Evolutionary conservation across 1,140 invertebrate species (phyloP), one percentile per base, ranked within the genome.

Genomic region (Neodiprion lecontei): DNA sequence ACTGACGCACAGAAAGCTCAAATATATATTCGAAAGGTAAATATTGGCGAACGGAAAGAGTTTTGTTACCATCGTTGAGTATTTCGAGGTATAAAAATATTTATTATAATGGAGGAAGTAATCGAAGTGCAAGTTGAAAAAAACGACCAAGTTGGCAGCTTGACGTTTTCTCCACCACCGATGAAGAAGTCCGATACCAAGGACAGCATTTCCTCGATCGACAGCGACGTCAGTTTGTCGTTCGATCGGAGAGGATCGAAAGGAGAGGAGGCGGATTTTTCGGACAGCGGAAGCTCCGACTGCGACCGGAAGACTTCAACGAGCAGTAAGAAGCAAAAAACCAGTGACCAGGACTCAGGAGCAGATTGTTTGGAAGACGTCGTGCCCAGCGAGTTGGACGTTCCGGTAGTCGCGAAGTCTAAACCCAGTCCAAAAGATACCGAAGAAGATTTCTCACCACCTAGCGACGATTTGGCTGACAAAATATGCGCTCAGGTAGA

Each of bases 401-500:
- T n/a, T 48, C 49, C 71, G 40, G 66, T 70, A 3, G 8, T 48
- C 75, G 23, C 61, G 67, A 48, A 48, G 17, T 28, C 72, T 5
- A 67, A 67, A 47, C 61, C 17, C 40, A 47, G 65, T 70, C 9
- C 70, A 48, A 17, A 53, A 72, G 12, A 48, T 72, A 17, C 77
- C 9, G 71, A 75, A 0, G 84, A 84, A 17, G 83, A 86, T 67
- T 88, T 88, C 71, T 79, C 84, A 0, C 80, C 83, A 2, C 94
- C 94, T 2, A 92, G 91, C 73, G 94, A 95, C 7, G 94, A 96
- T 79, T 84, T 95, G 23, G 91, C 93, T 1, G 91, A 93, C 40
- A 92, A 93, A 77, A 96, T 97, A 74, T 92, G 95, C 61, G 90
- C 93, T 61, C 95, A 96, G 84, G 96, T 97, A 9, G 96, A 97